A percentile compares a stretch with the other conserved stretches of the same genome.
These are phyloP conservation scores for Pedetes capensis DNA, from an alignment of 2,113 vertebrate genomes.

Conservation along the genomic window DNA sequence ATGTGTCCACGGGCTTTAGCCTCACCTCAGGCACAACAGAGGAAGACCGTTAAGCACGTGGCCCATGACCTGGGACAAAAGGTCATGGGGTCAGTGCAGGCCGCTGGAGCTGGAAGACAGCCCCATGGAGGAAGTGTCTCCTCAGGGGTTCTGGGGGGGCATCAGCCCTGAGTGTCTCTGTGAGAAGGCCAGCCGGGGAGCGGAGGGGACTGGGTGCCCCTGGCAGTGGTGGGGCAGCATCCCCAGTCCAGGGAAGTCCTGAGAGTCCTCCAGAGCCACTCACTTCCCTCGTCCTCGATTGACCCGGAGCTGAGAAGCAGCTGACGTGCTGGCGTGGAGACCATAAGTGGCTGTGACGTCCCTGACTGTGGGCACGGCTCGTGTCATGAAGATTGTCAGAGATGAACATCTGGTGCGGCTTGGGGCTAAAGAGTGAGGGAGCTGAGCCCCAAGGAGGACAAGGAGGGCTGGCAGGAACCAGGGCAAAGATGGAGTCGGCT, in stretches of 20 bases:
- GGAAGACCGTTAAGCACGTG: not conserved
- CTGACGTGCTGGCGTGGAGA: not conserved
- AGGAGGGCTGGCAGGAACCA: no score
- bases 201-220: not conserved
- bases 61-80: not conserved
- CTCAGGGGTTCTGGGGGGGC: not conserved
- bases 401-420: not conserved
- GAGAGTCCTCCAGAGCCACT: not conserved
- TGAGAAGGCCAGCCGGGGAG: no score
- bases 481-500: not conserved
- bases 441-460: not conserved
- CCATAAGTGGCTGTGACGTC: constrained; percentile 1
- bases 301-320: not conserved
- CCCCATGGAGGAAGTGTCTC: not conserved
- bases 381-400: not conserved
- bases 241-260: not conserved
- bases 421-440: not conserved
- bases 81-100: not conserved
- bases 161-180: fast-evolving
- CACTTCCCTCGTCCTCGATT: constrained; percentile 9
- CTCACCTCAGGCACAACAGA: not conserved
- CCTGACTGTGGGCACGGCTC: not conserved
- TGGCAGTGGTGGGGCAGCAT: not conserved
- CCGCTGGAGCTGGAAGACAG: not conserved
- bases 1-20: not conserved